Evolutionary conservation across 2,888 invertebrate species (phyloP).

Genomic region (Leptarthrus brevirostris): DNA sequence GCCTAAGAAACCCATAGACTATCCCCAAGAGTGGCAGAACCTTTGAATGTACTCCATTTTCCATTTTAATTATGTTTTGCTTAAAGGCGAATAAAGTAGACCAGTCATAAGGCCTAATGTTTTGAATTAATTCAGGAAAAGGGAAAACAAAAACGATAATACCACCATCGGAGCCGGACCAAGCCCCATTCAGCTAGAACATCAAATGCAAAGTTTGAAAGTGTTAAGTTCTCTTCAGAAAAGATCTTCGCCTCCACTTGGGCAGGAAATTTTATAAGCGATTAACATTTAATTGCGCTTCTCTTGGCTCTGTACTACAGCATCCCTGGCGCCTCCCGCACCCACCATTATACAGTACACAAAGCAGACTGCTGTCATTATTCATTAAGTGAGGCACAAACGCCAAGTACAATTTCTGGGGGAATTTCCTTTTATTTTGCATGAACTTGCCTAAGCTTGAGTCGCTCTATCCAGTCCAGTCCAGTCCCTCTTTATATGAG

Average conservation of each 20-base stretch:
- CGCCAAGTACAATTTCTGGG: conserved; percentile 44
- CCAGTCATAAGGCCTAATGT: conserved; percentile 39
- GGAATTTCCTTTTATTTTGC: conserved; percentile 17
- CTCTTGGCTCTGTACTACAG: conserved; percentile 11
- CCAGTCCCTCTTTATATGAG: conserved; percentile 11
- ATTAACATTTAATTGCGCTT: conserved; percentile 48
- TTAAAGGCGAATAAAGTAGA: conserved; percentile 14
- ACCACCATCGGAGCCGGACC: not conserved
- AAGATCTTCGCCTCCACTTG: conserved; percentile 28
- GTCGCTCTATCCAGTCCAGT: no score
- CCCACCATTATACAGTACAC: not conserved
- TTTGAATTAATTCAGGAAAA: conserved; percentile 44
- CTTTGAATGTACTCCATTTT: conserved; percentile 12
- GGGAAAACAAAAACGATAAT: not conserved
- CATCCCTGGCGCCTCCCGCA: not conserved
- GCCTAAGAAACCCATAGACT: conserved; percentile 2
- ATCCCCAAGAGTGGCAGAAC: not conserved
- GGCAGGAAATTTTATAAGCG: conserved; percentile 39
- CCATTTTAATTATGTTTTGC: conserved; percentile 28
- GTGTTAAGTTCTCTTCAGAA: conserved; percentile 39
- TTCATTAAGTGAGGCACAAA: conserved; percentile 47
- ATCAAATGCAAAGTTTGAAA: conserved; percentile 41
- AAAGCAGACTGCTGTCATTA: conserved; percentile 29
- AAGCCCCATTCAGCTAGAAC: not conserved
- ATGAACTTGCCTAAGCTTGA: not conserved